Base-by-base conservation (phyloP, 2,888 invertebrate genomes). In the Neuroscelio doddi region DNA sequence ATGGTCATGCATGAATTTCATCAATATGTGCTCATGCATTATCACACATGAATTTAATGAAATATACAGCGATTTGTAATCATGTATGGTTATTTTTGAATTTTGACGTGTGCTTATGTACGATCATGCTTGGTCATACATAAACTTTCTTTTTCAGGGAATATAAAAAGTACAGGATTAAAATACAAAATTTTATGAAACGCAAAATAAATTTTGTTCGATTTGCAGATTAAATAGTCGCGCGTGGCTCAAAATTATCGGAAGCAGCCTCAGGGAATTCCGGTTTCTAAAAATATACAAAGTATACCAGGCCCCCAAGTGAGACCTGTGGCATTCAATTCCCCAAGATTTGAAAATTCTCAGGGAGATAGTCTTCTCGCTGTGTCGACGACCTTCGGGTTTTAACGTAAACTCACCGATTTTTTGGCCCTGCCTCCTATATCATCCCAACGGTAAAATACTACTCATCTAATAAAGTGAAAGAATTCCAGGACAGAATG, bases 361-460 rank as follows among this genome's bases (percentile, higher is more conserved):
- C 26, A 14, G 45, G 56, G 58, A 46, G 47, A 39, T 17, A 51
- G 51, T 46, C 50, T 50, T 55, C 58, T 55, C 59, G 30, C 34
- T 14, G 46, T 50, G 69, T 59, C 63, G 46, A 49, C 32, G 65
- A 69, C 62, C 65, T 65, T 44, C 10, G 39, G 9, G 10, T 30
- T 56, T 36, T 27, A 17, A 45, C 52, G 27, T 32, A 50, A 50
- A 36, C 5, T 29, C 21, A 10, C n/a, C 1, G 32, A 9, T 46
- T 46, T 27, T 47, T 29, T 27, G 44, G 21, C 12, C 41, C 21
- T 24, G 17, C 41, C 41, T 3, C 2, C 24, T 24, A 12, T 41
- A 9, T 24, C n/a, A 1, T 9, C 12, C 26, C 41, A 24, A 21
- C 41, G 41, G 41, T 41, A 41, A 21, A 24, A 41, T 24, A 41